Conservation (phyloP, 2,113 vertebrate genomes). For the Channa argus region DNA sequence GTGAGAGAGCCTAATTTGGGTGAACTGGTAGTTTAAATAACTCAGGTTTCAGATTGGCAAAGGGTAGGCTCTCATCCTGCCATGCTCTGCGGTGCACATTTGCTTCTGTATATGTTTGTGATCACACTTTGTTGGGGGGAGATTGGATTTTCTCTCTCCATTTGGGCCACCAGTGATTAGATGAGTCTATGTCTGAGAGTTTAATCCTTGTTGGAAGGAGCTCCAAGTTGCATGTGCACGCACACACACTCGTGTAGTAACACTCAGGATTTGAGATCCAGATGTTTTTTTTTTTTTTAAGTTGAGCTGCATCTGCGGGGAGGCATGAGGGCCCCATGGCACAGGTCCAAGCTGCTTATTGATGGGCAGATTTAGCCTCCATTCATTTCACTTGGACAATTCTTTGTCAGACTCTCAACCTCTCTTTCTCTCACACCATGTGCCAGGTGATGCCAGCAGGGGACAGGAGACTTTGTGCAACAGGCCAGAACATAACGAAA, state of each 20-base stretch:
- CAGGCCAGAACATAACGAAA: conserved; percentile 37
- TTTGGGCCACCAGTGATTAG: conserved; percentile 78
- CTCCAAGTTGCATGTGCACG: conserved; percentile 62
- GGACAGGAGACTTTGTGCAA: conserved; percentile 45
- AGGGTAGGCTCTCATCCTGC: conserved; percentile 29
- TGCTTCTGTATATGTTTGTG: conserved; percentile 47
- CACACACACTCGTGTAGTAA: not conserved
- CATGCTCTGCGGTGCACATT: conserved; percentile 36
- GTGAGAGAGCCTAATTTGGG: not conserved
- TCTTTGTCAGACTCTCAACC: conserved; percentile 60
- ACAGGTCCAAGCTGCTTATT: conserved; percentile 76
- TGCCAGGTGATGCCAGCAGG: conserved; percentile 57
- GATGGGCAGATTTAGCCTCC: conserved; percentile 73
- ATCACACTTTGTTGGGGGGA: conserved; percentile 56
- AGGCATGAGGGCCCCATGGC: conserved; percentile 60
- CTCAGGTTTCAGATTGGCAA: conserved; percentile 5
- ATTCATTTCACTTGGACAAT: conserved; percentile 69
- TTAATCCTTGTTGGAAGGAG: conserved; percentile 78
- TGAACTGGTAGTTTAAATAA: conserved; percentile 5
- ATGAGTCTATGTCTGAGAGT: conserved; percentile 77
- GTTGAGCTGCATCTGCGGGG: conserved; percentile 65
- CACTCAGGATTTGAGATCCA: conserved; percentile 59
- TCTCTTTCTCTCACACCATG: conserved; percentile 38
- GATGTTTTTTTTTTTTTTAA: conserved; percentile 63
- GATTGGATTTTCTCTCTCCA: conserved; percentile 73